Percentiles rank a stretch among this genome's conserved stretches.
phyloP scores from a whole-genome alignment of 2,113 vertebrate species.

The Hassar affinis region DNA sequence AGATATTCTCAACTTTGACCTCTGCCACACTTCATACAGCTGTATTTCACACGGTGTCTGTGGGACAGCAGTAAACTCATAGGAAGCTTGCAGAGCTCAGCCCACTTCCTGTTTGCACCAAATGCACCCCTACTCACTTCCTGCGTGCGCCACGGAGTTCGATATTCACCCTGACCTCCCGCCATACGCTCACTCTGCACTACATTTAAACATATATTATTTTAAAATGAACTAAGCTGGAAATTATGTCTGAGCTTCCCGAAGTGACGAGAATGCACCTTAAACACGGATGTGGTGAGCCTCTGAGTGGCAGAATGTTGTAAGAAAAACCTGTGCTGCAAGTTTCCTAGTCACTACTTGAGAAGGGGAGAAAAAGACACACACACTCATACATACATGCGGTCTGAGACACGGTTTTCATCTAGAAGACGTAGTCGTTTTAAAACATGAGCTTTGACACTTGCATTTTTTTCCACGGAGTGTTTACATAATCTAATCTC shows the following conservation, averaged over 20 bases:
- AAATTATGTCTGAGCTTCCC: too few species aligned
- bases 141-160: neutral
- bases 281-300: neutral
- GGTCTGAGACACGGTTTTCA: neutral
- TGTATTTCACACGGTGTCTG: neutral
- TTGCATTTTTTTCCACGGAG: neutral
- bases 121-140: constrained; percentile 5
- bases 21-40: neutral
- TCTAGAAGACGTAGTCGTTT: too few species aligned
- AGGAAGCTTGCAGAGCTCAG: constrained; percentile 5
- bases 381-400: neutral
- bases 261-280: neutral
- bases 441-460: neutral
- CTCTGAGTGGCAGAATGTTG: neutral
- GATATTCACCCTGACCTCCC: neutral
- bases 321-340: neutral
- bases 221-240: too few species aligned
- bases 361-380: neutral
- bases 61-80: neutral
- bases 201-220: neutral
- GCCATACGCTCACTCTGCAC: too few species aligned
- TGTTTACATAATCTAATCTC: constrained; percentile 53
- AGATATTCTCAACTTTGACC: neutral
- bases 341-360: neutral
- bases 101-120: constrained; percentile 13